Conservation (phyloP, 2,113 vertebrate species). For the Coreoperca whiteheadi region DNA sequence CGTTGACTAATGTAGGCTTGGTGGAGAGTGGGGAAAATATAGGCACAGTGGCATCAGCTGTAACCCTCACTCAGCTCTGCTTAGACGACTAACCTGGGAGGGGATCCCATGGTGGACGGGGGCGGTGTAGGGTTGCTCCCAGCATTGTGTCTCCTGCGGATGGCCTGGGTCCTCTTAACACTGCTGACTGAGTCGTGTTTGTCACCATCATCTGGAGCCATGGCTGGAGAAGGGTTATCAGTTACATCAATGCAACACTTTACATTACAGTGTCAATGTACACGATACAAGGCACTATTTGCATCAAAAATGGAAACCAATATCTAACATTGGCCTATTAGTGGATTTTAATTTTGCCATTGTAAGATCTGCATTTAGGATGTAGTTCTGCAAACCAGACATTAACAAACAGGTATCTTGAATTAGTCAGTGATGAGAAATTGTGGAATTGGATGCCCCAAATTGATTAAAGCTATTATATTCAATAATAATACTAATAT, state of each 20-base stretch:
- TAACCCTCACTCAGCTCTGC: background rate
- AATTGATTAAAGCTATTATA: background rate
- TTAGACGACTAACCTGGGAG: slow-evolving; percentile 85
- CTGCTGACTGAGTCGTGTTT: slow-evolving; percentile 87
- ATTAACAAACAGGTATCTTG: background rate
- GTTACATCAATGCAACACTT: slow-evolving; percentile 20
- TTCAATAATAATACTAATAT: background rate
- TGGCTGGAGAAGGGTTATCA: slow-evolving; percentile 64
- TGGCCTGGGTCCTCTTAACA: slow-evolving; percentile 90
- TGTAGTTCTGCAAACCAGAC: background rate
- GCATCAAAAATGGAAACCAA: background rate
- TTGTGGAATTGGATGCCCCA: background rate
- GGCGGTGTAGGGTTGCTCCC: slow-evolving; percentile 94
- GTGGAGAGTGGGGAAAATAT: background rate
- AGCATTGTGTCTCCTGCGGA: slow-evolving; percentile 91
- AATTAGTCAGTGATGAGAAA: background rate
- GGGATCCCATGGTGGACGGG: slow-evolving; percentile 92
- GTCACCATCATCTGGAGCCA: slow-evolving; percentile 81
- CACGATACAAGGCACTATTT: background rate
- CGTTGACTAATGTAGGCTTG: background rate
- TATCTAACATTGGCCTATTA: background rate
- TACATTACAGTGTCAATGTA: slow-evolving; percentile 29
- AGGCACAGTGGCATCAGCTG: background rate
- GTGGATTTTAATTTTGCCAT: background rate
- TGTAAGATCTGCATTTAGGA: background rate